phyloP scores from a whole-genome alignment of 2,888 invertebrate species.

The Polydrusus tereticollis region DNA sequence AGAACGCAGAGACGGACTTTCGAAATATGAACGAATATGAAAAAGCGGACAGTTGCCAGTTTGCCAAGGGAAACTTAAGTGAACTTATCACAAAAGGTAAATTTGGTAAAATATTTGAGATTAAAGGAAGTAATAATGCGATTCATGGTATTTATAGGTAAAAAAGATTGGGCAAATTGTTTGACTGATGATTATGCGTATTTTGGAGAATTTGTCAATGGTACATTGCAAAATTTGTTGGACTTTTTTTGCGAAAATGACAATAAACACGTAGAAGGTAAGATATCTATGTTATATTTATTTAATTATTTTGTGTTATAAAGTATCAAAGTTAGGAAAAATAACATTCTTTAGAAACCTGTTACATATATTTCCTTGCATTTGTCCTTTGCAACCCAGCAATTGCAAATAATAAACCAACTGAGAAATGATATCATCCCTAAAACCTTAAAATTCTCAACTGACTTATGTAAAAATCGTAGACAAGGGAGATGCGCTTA shows the following conservation, averaged over 20 bases:
- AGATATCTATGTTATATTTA: too few species aligned
- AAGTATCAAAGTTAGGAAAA: too few species aligned
- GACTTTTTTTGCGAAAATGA: slow-evolving; percentile 11
- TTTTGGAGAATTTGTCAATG: neutral
- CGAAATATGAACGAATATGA: neutral
- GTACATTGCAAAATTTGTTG: slow-evolving; percentile 6
- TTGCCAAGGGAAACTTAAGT: neutral
- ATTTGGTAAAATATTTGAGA: neutral
- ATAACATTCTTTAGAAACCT: too few species aligned
- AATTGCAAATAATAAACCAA: too few species aligned
- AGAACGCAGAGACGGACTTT: neutral
- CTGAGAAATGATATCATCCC: too few species aligned
- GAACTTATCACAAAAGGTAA: neutral
- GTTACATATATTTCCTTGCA: too few species aligned
- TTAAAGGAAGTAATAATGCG: neutral
- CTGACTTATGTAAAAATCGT: too few species aligned
- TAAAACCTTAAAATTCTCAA: too few species aligned
- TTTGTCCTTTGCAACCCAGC: too few species aligned
- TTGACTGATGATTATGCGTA: neutral
- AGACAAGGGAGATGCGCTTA: too few species aligned
- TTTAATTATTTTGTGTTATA: neutral
- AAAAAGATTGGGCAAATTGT: neutral
- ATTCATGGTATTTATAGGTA: neutral
- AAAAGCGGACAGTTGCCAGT: neutral
- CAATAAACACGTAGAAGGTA: neutral